Evolutionary conservation across 2,888 invertebrate species (phyloP).

Genomic region (Laspeyria flexula): DNA sequence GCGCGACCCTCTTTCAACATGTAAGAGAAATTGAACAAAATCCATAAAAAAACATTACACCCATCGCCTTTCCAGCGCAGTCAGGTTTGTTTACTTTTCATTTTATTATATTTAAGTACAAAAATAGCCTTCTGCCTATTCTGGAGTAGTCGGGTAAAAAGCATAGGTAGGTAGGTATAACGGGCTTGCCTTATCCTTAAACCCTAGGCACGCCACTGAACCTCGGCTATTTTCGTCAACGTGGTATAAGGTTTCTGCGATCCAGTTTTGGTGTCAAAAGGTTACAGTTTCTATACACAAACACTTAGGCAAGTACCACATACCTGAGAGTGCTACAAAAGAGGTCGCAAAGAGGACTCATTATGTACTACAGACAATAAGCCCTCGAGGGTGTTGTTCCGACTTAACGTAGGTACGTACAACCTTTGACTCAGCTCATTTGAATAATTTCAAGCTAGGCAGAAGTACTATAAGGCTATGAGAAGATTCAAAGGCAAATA

Average conservation of each 20-base stretch:
- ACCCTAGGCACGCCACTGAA: too few species aligned
- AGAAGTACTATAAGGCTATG: not conserved
- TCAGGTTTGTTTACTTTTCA: too few species aligned
- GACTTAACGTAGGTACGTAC: conserved; percentile 34
- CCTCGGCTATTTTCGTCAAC: conserved; percentile 18
- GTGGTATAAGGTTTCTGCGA: conserved; percentile 37
- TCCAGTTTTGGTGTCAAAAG: conserved; percentile 34
- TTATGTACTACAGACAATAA: conserved; percentile 67
- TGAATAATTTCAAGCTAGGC: conserved; percentile 39
- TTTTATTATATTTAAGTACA: too few species aligned
- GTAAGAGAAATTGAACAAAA: too few species aligned
- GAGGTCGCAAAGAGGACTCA: conserved; percentile 50
- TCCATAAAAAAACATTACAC: too few species aligned
- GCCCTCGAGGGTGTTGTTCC: conserved; percentile 48
- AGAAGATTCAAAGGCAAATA: too few species aligned
- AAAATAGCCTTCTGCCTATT: too few species aligned
- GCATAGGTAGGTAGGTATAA: too few species aligned
- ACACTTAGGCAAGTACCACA: conserved; percentile 17
- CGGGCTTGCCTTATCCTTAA: too few species aligned
- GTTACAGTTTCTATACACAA: conserved; percentile 23
- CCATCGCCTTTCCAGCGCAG: too few species aligned
- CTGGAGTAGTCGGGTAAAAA: too few species aligned
- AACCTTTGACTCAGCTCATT: conserved; percentile 51
- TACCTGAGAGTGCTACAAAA: conserved; percentile 16
- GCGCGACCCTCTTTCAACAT: too few species aligned